phyloP scores from a whole-genome alignment of 2,113 vertebrate species.

The Chaenogobius annularis region DNA sequence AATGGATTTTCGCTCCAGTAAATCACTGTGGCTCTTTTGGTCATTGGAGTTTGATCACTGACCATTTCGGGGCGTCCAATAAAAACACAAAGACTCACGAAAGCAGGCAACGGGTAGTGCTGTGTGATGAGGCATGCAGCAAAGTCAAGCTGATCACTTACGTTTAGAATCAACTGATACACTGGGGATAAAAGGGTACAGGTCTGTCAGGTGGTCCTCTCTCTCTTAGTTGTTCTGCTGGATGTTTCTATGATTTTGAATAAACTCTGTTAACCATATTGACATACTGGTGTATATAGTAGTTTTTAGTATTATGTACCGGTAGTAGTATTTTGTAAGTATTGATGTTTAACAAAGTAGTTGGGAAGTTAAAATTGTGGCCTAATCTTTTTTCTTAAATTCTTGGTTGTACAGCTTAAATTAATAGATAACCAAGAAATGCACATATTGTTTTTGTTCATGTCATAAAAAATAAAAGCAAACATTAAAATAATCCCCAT shows the following conservation, averaged over 20 bases:
- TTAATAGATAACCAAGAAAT: too few species aligned
- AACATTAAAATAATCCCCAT: too few species aligned
- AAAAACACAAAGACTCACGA: conserved; percentile 41
- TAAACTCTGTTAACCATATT: neutral
- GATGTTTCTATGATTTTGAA: neutral
- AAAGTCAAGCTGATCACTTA: conserved; percentile 9
- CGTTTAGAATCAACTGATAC: conserved; percentile 44
- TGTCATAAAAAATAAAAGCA: too few species aligned
- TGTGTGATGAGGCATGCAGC: conserved; percentile 44
- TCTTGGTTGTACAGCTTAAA: too few species aligned
- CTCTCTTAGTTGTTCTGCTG: neutral
- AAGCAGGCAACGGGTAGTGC: neutral
- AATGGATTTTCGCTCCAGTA: conserved; percentile 75
- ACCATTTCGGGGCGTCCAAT: conserved; percentile 67
- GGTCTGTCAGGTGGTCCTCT: neutral
- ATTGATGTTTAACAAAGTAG: too few species aligned
- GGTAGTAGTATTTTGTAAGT: too few species aligned
- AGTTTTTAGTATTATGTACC: too few species aligned
- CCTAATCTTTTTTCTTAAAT: too few species aligned
- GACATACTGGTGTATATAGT: neutral
- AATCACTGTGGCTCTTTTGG: conserved; percentile 73
- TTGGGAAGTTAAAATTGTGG: too few species aligned
- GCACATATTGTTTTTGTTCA: too few species aligned
- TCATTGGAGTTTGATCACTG: conserved; percentile 73
- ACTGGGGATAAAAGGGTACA: conserved; percentile 22